Percentiles rank a stretch among this genome's conserved stretches.
phyloP scores from a whole-genome alignment of 2,113 vertebrate species.

The Pantherophis guttatus region DNA sequence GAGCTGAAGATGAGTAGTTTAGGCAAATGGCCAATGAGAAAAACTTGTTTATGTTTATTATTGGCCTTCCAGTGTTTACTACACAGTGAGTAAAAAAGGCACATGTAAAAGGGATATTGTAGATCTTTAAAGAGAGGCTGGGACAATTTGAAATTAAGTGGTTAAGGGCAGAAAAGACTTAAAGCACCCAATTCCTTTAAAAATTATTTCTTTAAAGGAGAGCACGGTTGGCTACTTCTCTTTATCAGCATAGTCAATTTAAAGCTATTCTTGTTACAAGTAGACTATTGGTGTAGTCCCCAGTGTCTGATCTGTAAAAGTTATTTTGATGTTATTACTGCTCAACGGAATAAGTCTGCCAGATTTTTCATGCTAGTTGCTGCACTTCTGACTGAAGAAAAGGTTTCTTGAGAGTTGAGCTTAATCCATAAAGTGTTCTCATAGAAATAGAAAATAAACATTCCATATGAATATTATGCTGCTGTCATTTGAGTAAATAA shows the following conservation, averaged over 20 bases:
- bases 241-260: not conserved
- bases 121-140: not conserved
- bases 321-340: conserved; percentile 5
- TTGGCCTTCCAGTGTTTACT: not conserved
- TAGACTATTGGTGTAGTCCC: not conserved
- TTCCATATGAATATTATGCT: not conserved
- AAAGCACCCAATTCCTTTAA: not conserved
- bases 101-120: not conserved
- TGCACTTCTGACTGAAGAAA: not conserved
- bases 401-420: not conserved
- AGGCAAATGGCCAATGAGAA: not conserved
- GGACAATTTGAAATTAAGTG: not conserved
- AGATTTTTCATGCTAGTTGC: not conserved
- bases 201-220: not conserved
- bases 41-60: not conserved
- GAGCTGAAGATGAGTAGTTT: not conserved
- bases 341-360: not conserved
- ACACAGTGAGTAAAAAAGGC: not conserved
- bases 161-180: not conserved
- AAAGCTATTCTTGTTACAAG: not conserved
- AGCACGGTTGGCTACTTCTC: not conserved
- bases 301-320: not conserved
- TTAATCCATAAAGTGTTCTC: not conserved
- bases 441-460: not conserved
- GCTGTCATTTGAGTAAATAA: not conserved